These are phyloP conservation scores for Anoncus sp. DNA, from an alignment of 2,888 invertebrate genomes.

Conservation along the genomic window DNA sequence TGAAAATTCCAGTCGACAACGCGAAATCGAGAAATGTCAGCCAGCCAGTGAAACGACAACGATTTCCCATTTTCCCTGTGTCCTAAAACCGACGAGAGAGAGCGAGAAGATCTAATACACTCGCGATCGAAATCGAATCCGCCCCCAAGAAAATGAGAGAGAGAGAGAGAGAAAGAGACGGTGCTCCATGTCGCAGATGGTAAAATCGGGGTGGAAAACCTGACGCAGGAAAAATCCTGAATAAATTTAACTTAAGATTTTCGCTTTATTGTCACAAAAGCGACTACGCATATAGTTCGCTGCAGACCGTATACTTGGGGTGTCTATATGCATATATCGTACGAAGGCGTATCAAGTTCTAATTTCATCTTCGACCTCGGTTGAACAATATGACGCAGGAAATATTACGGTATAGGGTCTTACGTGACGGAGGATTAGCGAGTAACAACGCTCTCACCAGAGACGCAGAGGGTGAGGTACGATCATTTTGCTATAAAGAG, in stretches of 20 bases:
- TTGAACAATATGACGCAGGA: conserved; percentile 44
- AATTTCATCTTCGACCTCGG: conserved; percentile 63
- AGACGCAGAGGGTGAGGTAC: conserved; percentile 64
- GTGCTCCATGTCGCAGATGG: conserved; percentile 6
- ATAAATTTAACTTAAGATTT: conserved; percentile 42
- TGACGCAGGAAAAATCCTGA: conserved; percentile 10
- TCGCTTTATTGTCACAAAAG: conserved; percentile 22
- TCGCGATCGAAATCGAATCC: conserved; percentile 60
- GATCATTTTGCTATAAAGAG: conserved; percentile 73
- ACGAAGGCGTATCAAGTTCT: conserved; percentile 49
- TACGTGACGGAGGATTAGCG: conserved; percentile 61
- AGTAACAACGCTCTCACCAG: conserved; percentile 35
- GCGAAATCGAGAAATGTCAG: conserved; percentile 61
- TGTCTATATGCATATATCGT: conserved; percentile 10
- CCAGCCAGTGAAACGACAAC: conserved; percentile 60
- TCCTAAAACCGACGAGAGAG: conserved; percentile 53
- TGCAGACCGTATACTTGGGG: neutral
- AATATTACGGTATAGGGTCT: conserved; percentile 44
- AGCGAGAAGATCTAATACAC: conserved; percentile 53
- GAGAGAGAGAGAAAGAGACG: conserved; percentile 1
- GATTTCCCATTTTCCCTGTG: conserved; percentile 64
- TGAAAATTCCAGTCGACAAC: conserved; percentile 47
- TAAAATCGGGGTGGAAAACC: conserved; percentile 23
- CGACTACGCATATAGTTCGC: neutral
- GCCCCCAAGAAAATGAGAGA: conserved; percentile 2